These are phyloP conservation scores for Aphodius sticticus DNA, from an alignment of 2,888 invertebrate genomes.

Conservation along the genomic window DNA sequence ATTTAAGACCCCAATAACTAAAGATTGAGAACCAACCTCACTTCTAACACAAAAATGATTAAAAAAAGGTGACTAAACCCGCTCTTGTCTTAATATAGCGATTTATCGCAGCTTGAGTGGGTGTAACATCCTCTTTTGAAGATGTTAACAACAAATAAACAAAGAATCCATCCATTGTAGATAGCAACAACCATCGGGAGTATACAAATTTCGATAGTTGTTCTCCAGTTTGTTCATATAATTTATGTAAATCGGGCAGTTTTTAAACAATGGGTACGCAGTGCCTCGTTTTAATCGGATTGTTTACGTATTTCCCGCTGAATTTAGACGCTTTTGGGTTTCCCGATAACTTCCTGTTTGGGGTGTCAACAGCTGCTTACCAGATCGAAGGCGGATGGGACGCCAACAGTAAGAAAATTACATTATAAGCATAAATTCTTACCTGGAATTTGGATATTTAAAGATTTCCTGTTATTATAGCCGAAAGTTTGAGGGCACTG, in stretches of 20 bases:
- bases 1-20: too few species aligned
- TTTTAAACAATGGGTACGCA: neutral
- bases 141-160: constrained; percentile 4
- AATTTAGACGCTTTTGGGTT: constrained; percentile 31
- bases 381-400: constrained; percentile 65
- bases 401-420: constrained; percentile 56
- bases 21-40: too few species aligned
- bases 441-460: neutral
- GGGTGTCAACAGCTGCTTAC: constrained; percentile 60
- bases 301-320: neutral
- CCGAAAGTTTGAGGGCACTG: neutral
- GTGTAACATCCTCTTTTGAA: neutral
- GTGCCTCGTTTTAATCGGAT: neutral
- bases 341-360: constrained; percentile 48
- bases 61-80: neutral
- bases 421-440: neutral
- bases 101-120: neutral
- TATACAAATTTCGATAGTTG: neutral
- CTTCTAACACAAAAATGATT: neutral
- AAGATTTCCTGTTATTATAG: neutral
- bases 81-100: neutral
- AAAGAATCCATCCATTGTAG: neutral
- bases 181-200: too few species aligned
- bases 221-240: neutral
- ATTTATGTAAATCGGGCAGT: neutral